Evolutionary conservation across 64 coral and sea anemone species (phyloP).

Genomic region (Actinia tenebrosa): DNA sequence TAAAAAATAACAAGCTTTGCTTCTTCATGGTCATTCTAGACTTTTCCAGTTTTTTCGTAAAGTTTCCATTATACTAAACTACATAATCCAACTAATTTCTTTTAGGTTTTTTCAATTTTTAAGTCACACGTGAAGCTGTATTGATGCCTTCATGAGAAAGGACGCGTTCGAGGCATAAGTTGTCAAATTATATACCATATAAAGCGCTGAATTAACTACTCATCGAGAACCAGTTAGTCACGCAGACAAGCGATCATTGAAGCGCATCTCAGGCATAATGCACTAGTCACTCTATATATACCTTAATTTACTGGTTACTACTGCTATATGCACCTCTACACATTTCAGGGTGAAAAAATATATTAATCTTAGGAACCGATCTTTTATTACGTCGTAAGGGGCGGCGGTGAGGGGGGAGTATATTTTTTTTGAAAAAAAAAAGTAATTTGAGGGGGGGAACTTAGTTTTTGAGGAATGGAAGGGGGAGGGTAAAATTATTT

Average conservation of each 20-base stretch:
- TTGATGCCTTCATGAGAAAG: not conserved
- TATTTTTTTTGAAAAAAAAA: too few species aligned
- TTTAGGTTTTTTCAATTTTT: not conserved
- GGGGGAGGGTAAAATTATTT: too few species aligned
- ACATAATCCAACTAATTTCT: not conserved
- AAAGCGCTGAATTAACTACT: not conserved
- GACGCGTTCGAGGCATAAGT: not conserved
- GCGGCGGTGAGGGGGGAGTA: too few species aligned
- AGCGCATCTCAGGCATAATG: not conserved
- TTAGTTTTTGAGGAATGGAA: too few species aligned
- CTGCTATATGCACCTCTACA: too few species aligned
- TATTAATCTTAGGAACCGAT: too few species aligned
- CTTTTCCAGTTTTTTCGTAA: not conserved
- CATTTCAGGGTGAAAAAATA: too few species aligned
- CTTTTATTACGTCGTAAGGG: too few species aligned
- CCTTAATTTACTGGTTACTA: too few species aligned
- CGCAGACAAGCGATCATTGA: not conserved
- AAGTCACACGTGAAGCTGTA: not conserved
- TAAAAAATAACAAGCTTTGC: not conserved
- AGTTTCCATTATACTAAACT: not conserved
- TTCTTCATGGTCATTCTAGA: not conserved
- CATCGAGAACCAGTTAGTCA: not conserved
- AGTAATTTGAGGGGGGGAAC: too few species aligned
- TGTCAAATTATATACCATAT: not conserved
- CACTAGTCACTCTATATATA: not conserved